Evolutionary conservation across 2,888 invertebrate species (phyloP).

Genomic region (Petrolisthes manimaculis): DNA sequence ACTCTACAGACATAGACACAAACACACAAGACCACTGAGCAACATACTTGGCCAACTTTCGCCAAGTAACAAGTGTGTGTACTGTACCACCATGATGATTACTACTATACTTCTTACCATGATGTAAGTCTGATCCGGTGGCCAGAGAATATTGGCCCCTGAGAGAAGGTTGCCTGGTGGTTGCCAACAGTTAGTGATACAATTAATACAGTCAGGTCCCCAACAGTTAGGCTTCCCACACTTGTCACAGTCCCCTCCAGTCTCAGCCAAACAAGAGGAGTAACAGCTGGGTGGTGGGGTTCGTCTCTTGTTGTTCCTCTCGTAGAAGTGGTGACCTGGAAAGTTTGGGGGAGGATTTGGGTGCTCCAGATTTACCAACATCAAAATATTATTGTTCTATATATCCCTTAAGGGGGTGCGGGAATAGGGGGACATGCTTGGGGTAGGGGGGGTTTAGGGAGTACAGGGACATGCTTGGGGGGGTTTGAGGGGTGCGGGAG

Average conservation of each 20-base stretch:
- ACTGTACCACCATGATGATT: no score
- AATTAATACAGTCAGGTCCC: conserved; percentile 7
- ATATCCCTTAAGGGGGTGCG: no score
- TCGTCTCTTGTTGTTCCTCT: neutral
- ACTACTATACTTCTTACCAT: no score
- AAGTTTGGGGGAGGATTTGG: neutral
- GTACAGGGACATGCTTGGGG: no score
- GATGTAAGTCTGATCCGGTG: neutral
- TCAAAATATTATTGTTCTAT: no score
- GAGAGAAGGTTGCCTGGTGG: neutral
- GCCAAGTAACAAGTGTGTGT: no score
- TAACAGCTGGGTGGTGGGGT: conserved; percentile 18
- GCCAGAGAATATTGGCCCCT: neutral
- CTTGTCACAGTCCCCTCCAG: neutral
- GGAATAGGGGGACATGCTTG: no score
- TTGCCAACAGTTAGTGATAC: conserved; percentile 31
- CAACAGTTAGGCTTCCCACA: conserved; percentile 35
- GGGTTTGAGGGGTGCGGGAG: no score
- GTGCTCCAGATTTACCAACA: neutral
- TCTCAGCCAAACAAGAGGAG: neutral
- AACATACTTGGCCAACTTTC: no score
- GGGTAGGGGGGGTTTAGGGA: no score
- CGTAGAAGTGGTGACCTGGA: conserved; percentile 35
- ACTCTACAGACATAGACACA: no score
- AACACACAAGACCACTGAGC: no score